Evolutionary conservation across 2,113 vertebrate species (phyloP).

Genomic region (Delphinapterus leucas): DNA sequence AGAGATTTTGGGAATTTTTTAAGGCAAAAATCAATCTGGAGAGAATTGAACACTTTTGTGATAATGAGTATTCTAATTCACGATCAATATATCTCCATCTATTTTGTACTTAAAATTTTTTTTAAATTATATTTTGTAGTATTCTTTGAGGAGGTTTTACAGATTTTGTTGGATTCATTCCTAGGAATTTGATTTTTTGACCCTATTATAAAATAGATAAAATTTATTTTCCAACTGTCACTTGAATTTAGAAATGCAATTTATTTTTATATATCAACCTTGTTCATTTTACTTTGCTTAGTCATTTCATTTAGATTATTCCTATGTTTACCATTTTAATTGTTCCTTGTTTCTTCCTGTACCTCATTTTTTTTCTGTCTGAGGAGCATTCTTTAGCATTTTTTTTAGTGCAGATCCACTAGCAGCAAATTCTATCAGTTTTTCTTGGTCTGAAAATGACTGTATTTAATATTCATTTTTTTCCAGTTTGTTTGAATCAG

Average conservation of each 20-base stretch:
- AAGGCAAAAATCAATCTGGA: background rate
- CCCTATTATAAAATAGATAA: background rate
- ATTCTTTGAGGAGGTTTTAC: background rate
- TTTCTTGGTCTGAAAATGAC: slow-evolving; percentile 2
- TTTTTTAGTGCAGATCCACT: background rate
- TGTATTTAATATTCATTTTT: background rate
- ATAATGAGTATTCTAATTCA: slow-evolving; percentile 12
- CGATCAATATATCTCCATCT: background rate
- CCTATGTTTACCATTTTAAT: background rate
- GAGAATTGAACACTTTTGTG: background rate
- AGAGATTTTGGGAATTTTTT: background rate
- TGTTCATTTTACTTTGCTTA: background rate
- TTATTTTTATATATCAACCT: background rate
- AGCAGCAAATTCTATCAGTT: background rate
- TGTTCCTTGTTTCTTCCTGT: background rate
- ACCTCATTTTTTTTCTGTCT: background rate
- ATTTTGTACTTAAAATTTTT: background rate
- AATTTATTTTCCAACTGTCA: background rate
- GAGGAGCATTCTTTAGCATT: background rate
- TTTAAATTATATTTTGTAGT: background rate
- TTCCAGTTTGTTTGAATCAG: background rate
- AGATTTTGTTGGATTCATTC: background rate
- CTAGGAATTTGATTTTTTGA: background rate
- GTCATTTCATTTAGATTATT: background rate
- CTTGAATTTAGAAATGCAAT: background rate